Conservation (phyloP, 2,797 vertebrate genomes). For the Pachyuromys duprasi region DNA sequence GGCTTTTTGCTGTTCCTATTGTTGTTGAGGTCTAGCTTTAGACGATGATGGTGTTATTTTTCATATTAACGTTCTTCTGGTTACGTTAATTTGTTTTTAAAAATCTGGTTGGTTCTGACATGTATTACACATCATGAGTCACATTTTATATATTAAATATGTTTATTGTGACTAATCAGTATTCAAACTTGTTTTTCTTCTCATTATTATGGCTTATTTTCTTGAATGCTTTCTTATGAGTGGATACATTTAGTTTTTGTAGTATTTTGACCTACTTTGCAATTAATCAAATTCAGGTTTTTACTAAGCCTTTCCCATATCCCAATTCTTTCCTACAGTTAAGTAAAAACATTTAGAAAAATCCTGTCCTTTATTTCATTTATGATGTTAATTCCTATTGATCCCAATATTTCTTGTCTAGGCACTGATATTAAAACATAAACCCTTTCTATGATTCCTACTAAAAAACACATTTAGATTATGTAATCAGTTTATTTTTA, state of each 20-base stretch:
- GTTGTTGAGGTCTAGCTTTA: no score
- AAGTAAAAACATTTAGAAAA: slow-evolving; percentile 53
- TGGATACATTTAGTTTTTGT: not conserved
- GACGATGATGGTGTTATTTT: no score
- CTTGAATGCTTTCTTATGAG: not conserved
- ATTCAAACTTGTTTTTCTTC: not conserved
- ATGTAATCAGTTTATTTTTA: slow-evolving; percentile 38
- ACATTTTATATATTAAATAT: not conserved
- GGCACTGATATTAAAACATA: slow-evolving; percentile 29
- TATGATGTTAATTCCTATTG: slow-evolving; percentile 56
- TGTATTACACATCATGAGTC: not conserved
- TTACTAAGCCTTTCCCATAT: slow-evolving; percentile 27
- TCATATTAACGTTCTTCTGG: not conserved
- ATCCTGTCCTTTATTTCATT: slow-evolving; percentile 48
- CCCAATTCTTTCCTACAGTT: slow-evolving; percentile 7
- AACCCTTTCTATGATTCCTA: slow-evolving; percentile 33
- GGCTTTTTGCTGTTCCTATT: no score
- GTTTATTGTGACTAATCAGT: not conserved
- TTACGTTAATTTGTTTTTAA: not conserved
- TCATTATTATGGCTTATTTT: not conserved
- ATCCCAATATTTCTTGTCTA: slow-evolving; percentile 39
- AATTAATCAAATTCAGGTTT: slow-evolving; percentile 43
- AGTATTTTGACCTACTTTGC: not conserved
- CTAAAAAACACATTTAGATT: slow-evolving; percentile 54
- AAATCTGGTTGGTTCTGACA: not conserved